Conservation (phyloP, 2,797 vertebrate species). For the Gallirallus australis region DNA sequence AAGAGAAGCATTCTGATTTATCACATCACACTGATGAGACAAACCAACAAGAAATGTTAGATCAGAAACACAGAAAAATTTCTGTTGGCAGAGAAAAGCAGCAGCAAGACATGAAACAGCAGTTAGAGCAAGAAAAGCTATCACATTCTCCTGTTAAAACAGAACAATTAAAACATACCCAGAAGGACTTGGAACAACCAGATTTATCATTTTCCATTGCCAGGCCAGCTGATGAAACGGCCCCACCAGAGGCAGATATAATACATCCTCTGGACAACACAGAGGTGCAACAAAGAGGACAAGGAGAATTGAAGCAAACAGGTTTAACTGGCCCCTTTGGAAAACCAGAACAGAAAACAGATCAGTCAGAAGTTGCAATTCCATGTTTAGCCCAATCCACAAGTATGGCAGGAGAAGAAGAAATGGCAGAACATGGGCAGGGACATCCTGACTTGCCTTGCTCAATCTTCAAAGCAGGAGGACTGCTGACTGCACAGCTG, state of each 20-base stretch:
- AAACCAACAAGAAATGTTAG: slow-evolving; percentile 3
- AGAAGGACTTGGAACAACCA: neutral
- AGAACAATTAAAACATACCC: neutral
- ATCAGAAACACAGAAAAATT: slow-evolving; percentile 40
- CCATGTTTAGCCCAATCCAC: neutral
- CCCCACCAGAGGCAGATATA: neutral
- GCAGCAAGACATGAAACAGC: neutral
- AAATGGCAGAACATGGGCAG: neutral
- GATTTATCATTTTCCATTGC: neutral
- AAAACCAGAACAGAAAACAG: neutral
- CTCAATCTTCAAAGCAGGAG: neutral
- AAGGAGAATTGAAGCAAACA: neutral
- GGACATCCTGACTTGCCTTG: neutral
- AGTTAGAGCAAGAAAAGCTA: neutral
- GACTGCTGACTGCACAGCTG: neutral
- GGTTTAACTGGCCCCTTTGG: neutral
- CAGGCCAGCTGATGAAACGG: neutral
- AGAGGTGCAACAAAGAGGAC: neutral
- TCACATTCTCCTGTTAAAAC: neutral
- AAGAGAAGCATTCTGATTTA: neutral
- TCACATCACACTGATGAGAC: neutral
- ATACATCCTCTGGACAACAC: neutral
- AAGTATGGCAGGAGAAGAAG: neutral
- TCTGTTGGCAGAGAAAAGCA: neutral
- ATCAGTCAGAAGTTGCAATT: neutral